Evolutionary conservation across 2,113 vertebrate species (phyloP).

Genomic region (Sarotherodon lohbergeri): DNA sequence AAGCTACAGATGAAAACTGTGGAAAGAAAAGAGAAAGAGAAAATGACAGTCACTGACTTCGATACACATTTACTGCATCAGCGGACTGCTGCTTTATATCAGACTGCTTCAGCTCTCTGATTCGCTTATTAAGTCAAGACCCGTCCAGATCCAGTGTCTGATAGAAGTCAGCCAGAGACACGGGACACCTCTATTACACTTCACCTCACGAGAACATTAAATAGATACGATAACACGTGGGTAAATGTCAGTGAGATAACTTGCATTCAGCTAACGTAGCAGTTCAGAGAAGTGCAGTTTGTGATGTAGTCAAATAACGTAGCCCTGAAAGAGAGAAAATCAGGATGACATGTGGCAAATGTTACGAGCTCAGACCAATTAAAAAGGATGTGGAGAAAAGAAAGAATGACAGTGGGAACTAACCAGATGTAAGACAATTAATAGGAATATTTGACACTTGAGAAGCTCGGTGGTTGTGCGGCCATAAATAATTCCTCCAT

Average conservation of each 20-base stretch:
- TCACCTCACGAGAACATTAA: background rate
- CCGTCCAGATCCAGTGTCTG: slow-evolving; percentile 14
- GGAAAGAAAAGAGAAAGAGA: slow-evolving; percentile 2
- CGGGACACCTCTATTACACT: slow-evolving; percentile 15
- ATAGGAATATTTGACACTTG: background rate
- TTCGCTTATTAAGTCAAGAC: background rate
- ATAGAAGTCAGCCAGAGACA: slow-evolving; percentile 4
- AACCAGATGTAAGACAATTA: background rate
- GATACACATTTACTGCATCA: background rate
- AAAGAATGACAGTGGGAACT: background rate
- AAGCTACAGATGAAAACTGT: slow-evolving; percentile 99
- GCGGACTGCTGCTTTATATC: background rate
- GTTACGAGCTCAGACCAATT: background rate
- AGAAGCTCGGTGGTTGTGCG: background rate
- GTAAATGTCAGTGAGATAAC: background rate
- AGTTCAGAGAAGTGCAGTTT: background rate
- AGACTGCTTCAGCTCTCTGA: background rate
- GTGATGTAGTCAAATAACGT: background rate
- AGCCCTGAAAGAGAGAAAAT: background rate
- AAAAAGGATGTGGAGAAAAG: background rate
- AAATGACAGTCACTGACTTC: background rate
- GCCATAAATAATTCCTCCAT: slow-evolving; percentile 27
- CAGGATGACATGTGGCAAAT: background rate
- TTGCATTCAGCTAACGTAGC: background rate
- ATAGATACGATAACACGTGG: background rate